phyloP scores from a whole-genome alignment of 2,888 invertebrate genomes.

The Gastrophysa polygoni region DNA sequence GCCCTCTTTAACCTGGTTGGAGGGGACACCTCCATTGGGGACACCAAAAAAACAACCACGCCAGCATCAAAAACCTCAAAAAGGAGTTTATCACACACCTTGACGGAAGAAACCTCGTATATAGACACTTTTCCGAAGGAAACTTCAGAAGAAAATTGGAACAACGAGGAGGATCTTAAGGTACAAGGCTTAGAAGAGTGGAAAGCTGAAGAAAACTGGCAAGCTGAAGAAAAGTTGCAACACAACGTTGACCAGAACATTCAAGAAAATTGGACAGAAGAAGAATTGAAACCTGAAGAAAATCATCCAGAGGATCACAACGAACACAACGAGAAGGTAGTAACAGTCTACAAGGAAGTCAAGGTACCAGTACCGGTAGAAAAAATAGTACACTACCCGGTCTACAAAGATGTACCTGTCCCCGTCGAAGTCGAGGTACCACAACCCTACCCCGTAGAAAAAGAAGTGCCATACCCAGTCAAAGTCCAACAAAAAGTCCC shows the following conservation, averaged over 20 bases:
- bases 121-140: not conserved
- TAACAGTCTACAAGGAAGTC: conserved; percentile 70
- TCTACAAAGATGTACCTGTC: conserved; percentile 56
- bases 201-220: not conserved
- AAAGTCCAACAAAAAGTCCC: conserved; percentile 62
- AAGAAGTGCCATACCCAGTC: conserved; percentile 71
- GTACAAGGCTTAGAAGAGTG: not conserved
- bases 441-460: conserved; percentile 74
- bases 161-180: not conserved
- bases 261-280: not conserved
- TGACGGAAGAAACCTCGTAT: conserved; percentile 1
- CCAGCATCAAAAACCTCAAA: conserved; percentile 11
- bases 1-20: not conserved
- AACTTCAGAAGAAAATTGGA: not conserved
- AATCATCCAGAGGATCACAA: too few relatives aligned
- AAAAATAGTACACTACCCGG: conserved; percentile 72
- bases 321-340: conserved; percentile 58
- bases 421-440: conserved; percentile 74
- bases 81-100: conserved; percentile 12
- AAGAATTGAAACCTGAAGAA: too few relatives aligned
- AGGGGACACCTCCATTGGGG: not conserved
- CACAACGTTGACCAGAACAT: too few relatives aligned
- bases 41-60: conserved; percentile 10
- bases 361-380: conserved; percentile 69
- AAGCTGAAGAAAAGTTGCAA: not conserved